Conservation (phyloP, 2,113 vertebrate genomes). For the Apteryx owenii region DNA sequence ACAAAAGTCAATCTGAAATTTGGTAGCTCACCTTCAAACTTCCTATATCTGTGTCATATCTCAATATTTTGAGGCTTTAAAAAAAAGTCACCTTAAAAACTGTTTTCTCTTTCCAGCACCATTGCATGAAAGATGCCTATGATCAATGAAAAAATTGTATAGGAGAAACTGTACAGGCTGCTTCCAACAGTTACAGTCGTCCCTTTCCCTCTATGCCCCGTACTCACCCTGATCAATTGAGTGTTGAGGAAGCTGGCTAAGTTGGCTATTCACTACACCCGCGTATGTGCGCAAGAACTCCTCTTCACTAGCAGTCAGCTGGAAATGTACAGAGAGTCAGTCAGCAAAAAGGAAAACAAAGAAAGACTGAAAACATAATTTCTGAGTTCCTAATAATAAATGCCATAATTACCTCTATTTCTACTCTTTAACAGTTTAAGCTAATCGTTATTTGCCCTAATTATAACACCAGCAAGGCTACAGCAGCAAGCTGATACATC, state of each 20-base stretch:
- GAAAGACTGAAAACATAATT: neutral
- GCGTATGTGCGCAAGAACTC: constrained; percentile 95
- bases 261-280: constrained; percentile 95
- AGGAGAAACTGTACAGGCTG: neutral
- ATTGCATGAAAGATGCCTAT: neutral
- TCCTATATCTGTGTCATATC: neutral
- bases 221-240: constrained; percentile 96
- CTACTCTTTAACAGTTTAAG: neutral
- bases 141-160: neutral
- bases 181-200: neutral
- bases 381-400: neutral
- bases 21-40: neutral
- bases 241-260: constrained; percentile 97
- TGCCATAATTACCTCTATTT: neutral
- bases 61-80: neutral
- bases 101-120: neutral
- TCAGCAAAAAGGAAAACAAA: neutral
- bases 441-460: neutral
- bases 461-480: neutral
- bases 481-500: rapidly evolving
- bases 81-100: neutral
- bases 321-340: neutral
- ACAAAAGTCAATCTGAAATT: neutral
- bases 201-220: neutral
- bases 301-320: constrained; percentile 96